Evolutionary conservation across 2,797 vertebrate genomes (phyloP), one percentile per base, ranked within the genome.

Genomic region (Neopelma chrysocephalum): DNA sequence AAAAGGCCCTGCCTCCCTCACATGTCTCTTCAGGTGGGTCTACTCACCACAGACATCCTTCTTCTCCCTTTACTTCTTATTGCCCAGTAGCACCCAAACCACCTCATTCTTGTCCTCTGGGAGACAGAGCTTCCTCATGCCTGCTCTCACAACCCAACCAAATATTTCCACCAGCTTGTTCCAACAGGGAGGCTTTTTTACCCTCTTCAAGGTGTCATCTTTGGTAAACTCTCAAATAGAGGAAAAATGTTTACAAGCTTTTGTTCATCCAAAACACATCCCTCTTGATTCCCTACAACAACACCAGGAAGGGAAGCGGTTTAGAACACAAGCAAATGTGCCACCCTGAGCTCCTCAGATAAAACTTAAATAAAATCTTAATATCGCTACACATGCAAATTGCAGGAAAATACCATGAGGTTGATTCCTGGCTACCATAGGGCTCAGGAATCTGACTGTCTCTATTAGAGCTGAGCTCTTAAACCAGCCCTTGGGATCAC

Each of bases 21-120:
- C 2, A 0, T 3, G 1, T 47, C 17, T 22, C 54, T 53, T 57
- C 11, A 12, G 1, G 5, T 12, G 19, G 6, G 1, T 68, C 5
- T 22, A 15, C 56, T 66, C 68, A 68, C 25, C 18, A 11, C 38
- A 87, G 34, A 48, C 48, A 48, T 6, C 3, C 15, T 50, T 6
- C 29, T 47, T 75, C 58, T 90, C 3, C 12, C 29, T 62, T 85
- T 8, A 54, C 17, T 8, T 62, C 58, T 43, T 40, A 14, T 51
- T 9, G 21, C 18, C 29, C 25, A 17, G 19, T 23, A 82, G 54
- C 84, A 69, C 51, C 40, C 38, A 88, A 83, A 34, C 15, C 45
- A 43, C 16, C 2, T 7, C 25, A 3, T 7, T 75, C 40, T 38
- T 45, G 6, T 17, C 19, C 57, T n/a, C 68, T 68, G 51, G n/a